Base-by-base conservation (phyloP, 2,888 invertebrate genomes). In the Perdita meconis region DNA sequence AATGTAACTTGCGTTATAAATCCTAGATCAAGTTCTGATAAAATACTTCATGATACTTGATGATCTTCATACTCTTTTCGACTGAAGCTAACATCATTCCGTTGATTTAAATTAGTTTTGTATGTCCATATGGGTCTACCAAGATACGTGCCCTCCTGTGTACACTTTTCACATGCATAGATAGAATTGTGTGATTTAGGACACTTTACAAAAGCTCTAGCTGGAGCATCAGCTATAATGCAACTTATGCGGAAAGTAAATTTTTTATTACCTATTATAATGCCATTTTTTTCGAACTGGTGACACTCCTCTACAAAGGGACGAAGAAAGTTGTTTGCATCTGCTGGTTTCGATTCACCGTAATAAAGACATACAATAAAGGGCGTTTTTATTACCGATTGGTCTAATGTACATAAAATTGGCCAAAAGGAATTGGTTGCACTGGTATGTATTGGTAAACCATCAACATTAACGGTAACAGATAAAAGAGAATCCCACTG, bases 11-110 rank as follows among this genome's bases (percentile, higher is more conserved):
- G 30, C 13, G 16, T 53, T 16, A 53, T 30, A 30, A 53, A 53
- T 34, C 53, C 53, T 53, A 53, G 5, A 53, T 53, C 53, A 8
- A 53, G 53, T 30, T 53, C 30, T n/a, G 34, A 8, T 16, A 53
- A 30, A n/a, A 53, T 13, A 34, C 6, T 53, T 34, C 10, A 16
- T 30, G 8, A n/a, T 34, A 53, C 10, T 3, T 53, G 53, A 34
- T 53, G 53, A 30, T 53, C 4, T 53, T 53, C 53, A 53, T 53
- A 53, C 5, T 53, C 16, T 16, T 30, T n/a, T n/a, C n/a, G n/a
- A n/a, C n/a, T n/a, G 16, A 53, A 53, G 30, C 30, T 22, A 53
- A 53, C 30, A 16, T 30, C 53, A 6, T 26, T 30, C 8, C 53
- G 53, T 53, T 30, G 16, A 53, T 16, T 53, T 53, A 53, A 30